Percentiles rank a stretch among this genome's conserved stretches.
Conservation (phyloP, 1,140 invertebrate species). For the Brachionus calyciflorus region DNA sequence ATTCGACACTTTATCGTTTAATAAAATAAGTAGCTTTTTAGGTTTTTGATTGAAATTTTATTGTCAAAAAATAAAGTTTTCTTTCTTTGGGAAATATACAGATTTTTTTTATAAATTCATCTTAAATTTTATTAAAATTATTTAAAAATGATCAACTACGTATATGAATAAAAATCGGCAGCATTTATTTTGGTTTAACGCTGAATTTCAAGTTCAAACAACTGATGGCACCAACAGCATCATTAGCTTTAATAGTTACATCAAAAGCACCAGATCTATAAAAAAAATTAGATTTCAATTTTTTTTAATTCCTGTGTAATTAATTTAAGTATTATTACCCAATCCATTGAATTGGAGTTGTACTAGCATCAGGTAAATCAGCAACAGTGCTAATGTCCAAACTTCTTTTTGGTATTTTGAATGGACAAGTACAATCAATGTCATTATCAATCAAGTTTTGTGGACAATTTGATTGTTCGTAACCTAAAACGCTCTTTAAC, state of each 20-base stretch:
- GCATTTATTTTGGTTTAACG: constrained; percentile 40
- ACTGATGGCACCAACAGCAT: neutral
- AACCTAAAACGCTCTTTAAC: neutral
- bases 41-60: too few relatives aligned
- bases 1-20: too few relatives aligned
- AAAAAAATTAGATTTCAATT: neutral
- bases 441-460: neutral
- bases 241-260: constrained; percentile 13
- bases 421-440: constrained; percentile 45
- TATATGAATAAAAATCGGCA: too few relatives aligned
- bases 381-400: neutral
- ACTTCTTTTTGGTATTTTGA: constrained; percentile 1
- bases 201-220: constrained; percentile 25
- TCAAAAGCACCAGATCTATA: constrained; percentile 28
- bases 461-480: constrained; percentile 8
- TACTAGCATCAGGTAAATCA: constrained; percentile 41
- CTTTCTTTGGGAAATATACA: too few relatives aligned
- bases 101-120: too few relatives aligned
- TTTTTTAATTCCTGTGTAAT: too few relatives aligned
- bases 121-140: too few relatives aligned
- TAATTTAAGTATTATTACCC: neutral
- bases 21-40: too few relatives aligned
- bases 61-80: too few relatives aligned
- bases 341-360: constrained; percentile 14
- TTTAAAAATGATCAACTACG: too few relatives aligned